phyloP scores from a whole-genome alignment of 2,888 invertebrate species.

The Scaptomyza flava region DNA sequence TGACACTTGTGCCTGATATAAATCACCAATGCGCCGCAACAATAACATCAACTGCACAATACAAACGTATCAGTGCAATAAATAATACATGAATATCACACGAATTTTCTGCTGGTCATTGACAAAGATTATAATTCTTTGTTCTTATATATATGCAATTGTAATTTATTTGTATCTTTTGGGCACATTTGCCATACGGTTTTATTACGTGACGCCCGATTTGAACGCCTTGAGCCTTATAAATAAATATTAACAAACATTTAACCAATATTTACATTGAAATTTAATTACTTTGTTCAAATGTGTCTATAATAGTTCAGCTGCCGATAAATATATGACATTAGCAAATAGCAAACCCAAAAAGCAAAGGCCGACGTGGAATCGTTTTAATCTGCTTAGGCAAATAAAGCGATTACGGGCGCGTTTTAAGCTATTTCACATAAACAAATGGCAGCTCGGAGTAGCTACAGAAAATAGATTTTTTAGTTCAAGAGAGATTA shows the following conservation, averaged over 20 bases:
- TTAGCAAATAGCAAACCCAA: constrained; percentile 9
- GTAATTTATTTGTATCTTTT: no score
- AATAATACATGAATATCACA: no score
- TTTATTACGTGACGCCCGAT: no score
- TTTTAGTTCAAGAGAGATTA: no score
- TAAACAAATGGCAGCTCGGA: constrained; percentile 46
- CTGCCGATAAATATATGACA: constrained; percentile 36
- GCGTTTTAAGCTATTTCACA: constrained; percentile 67
- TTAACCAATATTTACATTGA: constrained; percentile 61
- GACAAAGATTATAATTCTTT: no score
- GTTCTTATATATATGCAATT: no score
- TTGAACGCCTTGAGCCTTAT: no score
- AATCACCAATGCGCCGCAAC: constrained; percentile 1
- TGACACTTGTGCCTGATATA: constrained; percentile 52
- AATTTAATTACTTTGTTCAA: constrained; percentile 60
- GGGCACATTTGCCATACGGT: no score
- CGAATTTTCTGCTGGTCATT: no score
- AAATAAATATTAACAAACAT: constrained; percentile 39
- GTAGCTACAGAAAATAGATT: no score
- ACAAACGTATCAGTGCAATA: no score
- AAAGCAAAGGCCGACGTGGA: constrained; percentile 35
- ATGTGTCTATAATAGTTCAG: constrained; percentile 10
- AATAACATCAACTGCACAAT: no score
- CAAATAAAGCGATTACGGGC: constrained; percentile 65
- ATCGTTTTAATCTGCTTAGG: constrained; percentile 47